Conservation (phyloP, 1,140 invertebrate genomes). For the Adelges cooleyi region DNA sequence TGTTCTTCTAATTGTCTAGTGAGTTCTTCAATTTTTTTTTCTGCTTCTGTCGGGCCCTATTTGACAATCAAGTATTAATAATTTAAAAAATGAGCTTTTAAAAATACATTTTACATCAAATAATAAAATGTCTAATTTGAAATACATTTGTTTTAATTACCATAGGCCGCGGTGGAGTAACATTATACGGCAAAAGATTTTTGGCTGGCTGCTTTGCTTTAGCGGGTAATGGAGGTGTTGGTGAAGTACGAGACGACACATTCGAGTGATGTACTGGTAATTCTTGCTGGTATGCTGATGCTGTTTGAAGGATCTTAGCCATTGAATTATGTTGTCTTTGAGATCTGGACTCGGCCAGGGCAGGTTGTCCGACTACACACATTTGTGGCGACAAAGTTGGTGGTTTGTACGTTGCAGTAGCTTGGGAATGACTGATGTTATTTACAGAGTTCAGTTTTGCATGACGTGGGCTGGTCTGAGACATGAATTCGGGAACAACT, state of each 20-base stretch:
- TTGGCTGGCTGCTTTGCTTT: constrained; percentile 43
- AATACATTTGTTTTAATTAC: constrained; percentile 35
- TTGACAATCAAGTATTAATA: neutral
- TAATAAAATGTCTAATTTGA: too few relatives aligned
- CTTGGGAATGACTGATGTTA: neutral
- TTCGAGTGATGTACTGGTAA: neutral
- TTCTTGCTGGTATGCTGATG: neutral
- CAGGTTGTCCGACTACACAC: constrained; percentile 14
- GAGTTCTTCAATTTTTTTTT: constrained; percentile 80
- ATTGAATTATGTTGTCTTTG: neutral
- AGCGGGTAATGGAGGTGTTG: constrained; percentile 4
- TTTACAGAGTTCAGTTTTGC: neutral
- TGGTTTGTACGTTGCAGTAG: neutral
- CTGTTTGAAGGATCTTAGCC: constrained; percentile 16
- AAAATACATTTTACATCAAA: too few relatives aligned
- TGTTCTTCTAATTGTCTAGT: constrained; percentile 83
- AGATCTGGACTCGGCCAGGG: constrained; percentile 21
- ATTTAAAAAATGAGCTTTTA: neutral
- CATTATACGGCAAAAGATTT: constrained; percentile 71
- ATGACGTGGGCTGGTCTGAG: neutral
- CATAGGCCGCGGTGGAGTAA: constrained; percentile 67
- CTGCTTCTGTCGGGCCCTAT: constrained; percentile 74
- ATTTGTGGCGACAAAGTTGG: neutral
- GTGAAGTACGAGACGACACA: neutral
- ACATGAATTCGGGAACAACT: neutral